These are phyloP conservation scores for Polymixis lichenea DNA, from an alignment of 2,888 invertebrate genomes.

Conservation along the genomic window DNA sequence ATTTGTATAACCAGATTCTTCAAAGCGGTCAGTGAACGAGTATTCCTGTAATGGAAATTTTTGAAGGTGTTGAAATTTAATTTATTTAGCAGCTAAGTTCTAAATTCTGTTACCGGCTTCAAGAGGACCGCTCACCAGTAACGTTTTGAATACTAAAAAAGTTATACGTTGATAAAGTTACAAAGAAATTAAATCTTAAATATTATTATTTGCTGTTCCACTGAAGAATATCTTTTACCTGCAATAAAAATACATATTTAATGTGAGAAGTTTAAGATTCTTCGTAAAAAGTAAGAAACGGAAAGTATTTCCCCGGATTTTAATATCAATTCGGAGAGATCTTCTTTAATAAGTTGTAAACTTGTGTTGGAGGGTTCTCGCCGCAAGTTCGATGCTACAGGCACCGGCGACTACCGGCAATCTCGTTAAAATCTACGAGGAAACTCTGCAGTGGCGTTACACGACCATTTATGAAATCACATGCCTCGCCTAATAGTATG, in stretches of 20 bases:
- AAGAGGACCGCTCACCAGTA: slow-evolving; percentile 1
- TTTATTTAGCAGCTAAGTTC: slow-evolving; percentile 34
- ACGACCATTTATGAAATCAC: slow-evolving; percentile 83
- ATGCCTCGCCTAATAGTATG: slow-evolving; percentile 78
- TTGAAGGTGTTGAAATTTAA: slow-evolving; percentile 49
- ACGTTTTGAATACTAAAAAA: slow-evolving; percentile 42
- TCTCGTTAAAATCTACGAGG: slow-evolving; percentile 88
- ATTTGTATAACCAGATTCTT: slow-evolving; percentile 74
- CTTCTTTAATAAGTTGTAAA: slow-evolving; percentile 88
- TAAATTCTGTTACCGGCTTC: slow-evolving; percentile 32
- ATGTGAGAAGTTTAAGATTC: slow-evolving; percentile 67
- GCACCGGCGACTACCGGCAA: slow-evolving; percentile 83
- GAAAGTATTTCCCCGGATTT: slow-evolving; percentile 78
- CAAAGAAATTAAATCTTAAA: slow-evolving; percentile 35
- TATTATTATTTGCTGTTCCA: slow-evolving; percentile 44
- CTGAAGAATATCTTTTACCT: slow-evolving; percentile 57
- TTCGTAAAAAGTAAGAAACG: slow-evolving; percentile 73
- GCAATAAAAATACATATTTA: slow-evolving; percentile 68
- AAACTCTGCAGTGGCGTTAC: slow-evolving; percentile 81
- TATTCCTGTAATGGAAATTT: slow-evolving; percentile 66
- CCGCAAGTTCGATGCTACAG: slow-evolving; percentile 81
- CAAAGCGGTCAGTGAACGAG: slow-evolving; percentile 71
- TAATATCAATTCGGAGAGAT: slow-evolving; percentile 83
- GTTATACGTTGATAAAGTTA: slow-evolving; percentile 39
- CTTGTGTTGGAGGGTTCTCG: slow-evolving; percentile 83